Evolutionary conservation across 2,113 vertebrate species (phyloP), one percentile per base, ranked within the genome.

Genomic region (Passerina amoena): DNA sequence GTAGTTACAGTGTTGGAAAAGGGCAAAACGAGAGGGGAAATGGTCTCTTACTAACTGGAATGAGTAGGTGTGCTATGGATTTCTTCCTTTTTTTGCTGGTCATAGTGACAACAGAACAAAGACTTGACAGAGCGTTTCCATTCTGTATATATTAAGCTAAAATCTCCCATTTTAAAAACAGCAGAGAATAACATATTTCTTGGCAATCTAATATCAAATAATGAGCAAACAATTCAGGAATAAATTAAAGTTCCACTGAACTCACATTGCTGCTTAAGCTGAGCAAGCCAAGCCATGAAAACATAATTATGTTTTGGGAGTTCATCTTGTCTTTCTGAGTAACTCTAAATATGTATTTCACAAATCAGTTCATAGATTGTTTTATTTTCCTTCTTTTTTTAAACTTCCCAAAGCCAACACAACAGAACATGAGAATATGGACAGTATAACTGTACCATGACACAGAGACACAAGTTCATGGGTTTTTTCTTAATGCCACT

Each of bases 181-280:
- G 38, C 13, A 77, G 50, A 89, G 61, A 71, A 70, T 82, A 91
- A 64, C 5, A 0, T 45, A 69, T 77, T 70, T 54, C 50, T 73
- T 80, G 68, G 68, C 75, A 90, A 66, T 83, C 22, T 83, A 93
- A 80, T 94, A 90, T 14, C 66, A 91, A 86, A 86, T 86, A 47
- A 92, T 86, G 51, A 96, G 56, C 71, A 93, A 94, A 95, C 42
- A 94, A 83, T 59, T 85, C 70, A 82, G 59, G 66, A 95, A 90
- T 91, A 94, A 80, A 92, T 91, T 87, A 22, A 88, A 91, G 47
- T 83, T 71, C 78, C 42, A 50, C 42, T 88, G 87, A 94, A 94
- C 42, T 40, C 87, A 88, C 87, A 96, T 40, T 80, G 56, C 66
- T 90, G 75, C 76, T 87, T 77, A 92, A 86, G 27, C 44, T 77